A percentile compares a stretch with the other conserved stretches of the same genome.
Conservation (phyloP, 2,888 invertebrate species). For the Cheilosia urbana region DNA sequence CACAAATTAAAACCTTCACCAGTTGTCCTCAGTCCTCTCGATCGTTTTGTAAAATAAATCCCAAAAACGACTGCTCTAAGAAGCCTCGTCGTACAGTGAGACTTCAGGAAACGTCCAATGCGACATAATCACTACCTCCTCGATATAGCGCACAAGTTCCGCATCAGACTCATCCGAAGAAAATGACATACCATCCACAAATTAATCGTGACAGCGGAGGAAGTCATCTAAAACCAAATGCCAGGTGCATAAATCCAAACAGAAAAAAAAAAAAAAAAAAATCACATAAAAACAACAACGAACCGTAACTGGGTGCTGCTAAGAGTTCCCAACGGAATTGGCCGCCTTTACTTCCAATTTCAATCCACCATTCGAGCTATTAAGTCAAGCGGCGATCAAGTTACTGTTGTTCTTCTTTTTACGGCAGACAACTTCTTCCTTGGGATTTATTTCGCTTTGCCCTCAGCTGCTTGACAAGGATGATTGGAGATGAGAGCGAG, state of each 20-base stretch:
- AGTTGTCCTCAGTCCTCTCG: no score
- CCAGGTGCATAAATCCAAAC: constrained; percentile 41
- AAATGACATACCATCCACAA: constrained; percentile 8
- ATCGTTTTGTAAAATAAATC: no score
- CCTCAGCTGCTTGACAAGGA: constrained; percentile 37
- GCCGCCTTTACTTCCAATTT: constrained; percentile 14
- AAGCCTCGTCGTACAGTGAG: no score
- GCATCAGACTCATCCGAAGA: neutral
- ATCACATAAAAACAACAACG: neutral
- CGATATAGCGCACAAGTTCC: neutral
- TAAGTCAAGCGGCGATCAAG: constrained; percentile 60
- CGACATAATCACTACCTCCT: neutral
- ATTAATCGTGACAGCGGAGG: constrained; percentile 14
- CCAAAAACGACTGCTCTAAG: no score
- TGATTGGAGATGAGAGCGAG: constrained; percentile 38
- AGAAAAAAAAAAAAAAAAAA: neutral
- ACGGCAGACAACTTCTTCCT: neutral
- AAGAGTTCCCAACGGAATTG: constrained; percentile 25
- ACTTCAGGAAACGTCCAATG: no score
- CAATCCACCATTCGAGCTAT: constrained; percentile 41
- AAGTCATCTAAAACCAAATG: constrained; percentile 31
- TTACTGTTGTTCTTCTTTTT: constrained; percentile 32
- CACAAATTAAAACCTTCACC: no score
- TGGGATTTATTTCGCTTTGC: neutral
- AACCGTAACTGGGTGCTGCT: constrained; percentile 8